A percentile compares a stretch with the other conserved stretches of the same genome.
Evolutionary conservation across 1,140 invertebrate genomes (phyloP).

Genomic region (Drosophila truncata): DNA sequence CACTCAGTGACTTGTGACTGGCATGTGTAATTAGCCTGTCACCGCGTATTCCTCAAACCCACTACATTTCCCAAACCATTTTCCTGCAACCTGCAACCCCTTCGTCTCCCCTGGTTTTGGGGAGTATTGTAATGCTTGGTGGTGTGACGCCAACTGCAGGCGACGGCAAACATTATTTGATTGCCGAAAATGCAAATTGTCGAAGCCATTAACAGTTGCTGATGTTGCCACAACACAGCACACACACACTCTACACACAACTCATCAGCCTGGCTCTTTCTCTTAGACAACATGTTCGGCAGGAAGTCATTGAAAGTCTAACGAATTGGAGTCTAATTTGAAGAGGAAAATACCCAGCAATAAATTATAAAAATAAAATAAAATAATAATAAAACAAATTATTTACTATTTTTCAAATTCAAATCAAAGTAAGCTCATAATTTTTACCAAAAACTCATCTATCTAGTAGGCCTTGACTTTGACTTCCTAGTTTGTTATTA

Average conservation of each 20-base stretch:
- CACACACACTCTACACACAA: neutral
- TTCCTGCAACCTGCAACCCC: neutral
- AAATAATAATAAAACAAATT: neutral
- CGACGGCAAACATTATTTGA: constrained; percentile 52
- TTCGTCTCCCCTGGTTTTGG: neutral
- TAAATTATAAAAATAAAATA: neutral
- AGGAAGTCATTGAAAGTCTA: constrained; percentile 18
- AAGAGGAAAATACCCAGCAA: neutral
- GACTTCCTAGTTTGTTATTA: neutral
- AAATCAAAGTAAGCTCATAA: neutral
- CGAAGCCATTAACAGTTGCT: constrained; percentile 49
- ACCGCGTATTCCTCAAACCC: neutral
- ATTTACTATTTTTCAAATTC: neutral
- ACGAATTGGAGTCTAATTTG: constrained; percentile 13
- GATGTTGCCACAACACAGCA: constrained; percentile 28
- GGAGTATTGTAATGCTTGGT: constrained; percentile 32
- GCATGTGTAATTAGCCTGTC: constrained; percentile 74
- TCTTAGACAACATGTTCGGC: constrained; percentile 9
- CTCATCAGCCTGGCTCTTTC: neutral
- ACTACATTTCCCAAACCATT: neutral
- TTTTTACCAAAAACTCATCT: neutral
- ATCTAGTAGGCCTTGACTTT: neutral
- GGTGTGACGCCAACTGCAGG: constrained; percentile 42
- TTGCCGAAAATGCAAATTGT: constrained; percentile 56
- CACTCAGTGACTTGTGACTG: constrained; percentile 59